phyloP scores from a whole-genome alignment of 2,113 vertebrate species.

The Ptychochromis oligacanthus region DNA sequence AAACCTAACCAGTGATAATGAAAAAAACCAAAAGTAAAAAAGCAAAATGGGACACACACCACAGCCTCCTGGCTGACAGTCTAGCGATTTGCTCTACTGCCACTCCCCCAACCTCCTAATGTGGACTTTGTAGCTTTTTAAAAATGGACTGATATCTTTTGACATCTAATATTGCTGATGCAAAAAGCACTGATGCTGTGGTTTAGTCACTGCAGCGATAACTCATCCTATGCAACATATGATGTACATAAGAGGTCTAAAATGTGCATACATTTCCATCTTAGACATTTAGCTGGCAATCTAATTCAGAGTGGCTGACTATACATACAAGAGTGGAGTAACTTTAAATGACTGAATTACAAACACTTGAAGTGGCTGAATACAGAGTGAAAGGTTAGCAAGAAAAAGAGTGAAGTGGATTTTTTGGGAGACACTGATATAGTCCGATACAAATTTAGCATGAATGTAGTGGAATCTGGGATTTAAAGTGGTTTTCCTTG shows the following conservation, averaged over 20 bases:
- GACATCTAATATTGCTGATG: neutral
- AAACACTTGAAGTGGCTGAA: constrained; percentile 27
- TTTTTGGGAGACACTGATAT: neutral
- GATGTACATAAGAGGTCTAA: neutral
- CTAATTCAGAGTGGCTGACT: constrained; percentile 28
- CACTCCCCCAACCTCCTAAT: neutral
- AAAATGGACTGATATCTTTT: neutral
- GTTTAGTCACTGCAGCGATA: neutral
- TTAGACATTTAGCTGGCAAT: constrained; percentile 35
- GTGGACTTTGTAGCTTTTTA: neutral
- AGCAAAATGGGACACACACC: too few relatives aligned
- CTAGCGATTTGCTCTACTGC: neutral
- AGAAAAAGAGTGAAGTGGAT: neutral
- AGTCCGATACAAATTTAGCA: constrained; percentile 20
- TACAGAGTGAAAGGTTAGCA: neutral
- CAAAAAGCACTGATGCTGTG: too few relatives aligned
- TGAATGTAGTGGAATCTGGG: neutral
- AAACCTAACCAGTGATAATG: fast-evolving
- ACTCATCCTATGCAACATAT: too few relatives aligned
- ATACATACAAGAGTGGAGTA: neutral
- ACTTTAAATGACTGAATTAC: constrained; percentile 3
- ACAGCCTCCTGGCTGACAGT: too few relatives aligned
- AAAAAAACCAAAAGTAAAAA: neutral
- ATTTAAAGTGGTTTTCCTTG: constrained; percentile 11
- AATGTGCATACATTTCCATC: constrained; percentile 57